A percentile compares a stretch with the other conserved stretches of the same genome.
Evolutionary conservation across 2,888 invertebrate species (phyloP).

Genomic region (Exephanes ischioxanthus): DNA sequence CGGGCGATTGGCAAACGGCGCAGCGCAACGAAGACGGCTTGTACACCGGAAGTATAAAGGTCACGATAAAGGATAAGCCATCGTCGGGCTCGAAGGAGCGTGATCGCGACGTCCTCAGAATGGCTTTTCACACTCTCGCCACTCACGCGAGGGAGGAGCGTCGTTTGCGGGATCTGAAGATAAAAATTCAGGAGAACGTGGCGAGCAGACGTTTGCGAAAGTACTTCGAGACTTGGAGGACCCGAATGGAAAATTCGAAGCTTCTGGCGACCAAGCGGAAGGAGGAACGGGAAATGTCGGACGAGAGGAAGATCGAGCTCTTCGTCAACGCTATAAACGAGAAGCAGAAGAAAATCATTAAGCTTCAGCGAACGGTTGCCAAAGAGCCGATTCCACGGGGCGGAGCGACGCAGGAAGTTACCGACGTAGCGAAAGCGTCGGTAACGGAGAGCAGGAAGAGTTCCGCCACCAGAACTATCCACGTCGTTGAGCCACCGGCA

Average conservation of each 20-base stretch:
- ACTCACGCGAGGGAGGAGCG: slow-evolving; percentile 71
- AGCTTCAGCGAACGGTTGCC: slow-evolving; percentile 9
- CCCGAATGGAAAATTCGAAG: slow-evolving; percentile 60
- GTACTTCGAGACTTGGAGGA: slow-evolving; percentile 77
- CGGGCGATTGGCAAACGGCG: neutral
- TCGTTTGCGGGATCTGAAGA: slow-evolving; percentile 73
- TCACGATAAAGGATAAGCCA: slow-evolving; percentile 80
- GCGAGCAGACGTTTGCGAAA: slow-evolving; percentile 69
- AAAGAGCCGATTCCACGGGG: slow-evolving; percentile 45
- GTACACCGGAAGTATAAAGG: slow-evolving; percentile 74
- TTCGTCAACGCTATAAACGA: slow-evolving; percentile 79
- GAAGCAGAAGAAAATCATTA: slow-evolving; percentile 75
- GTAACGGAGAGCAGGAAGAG: slow-evolving; percentile 35
- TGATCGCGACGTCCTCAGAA: slow-evolving; percentile 67
- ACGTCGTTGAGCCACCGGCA: slow-evolving; percentile 74
- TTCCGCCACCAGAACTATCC: slow-evolving; percentile 38
- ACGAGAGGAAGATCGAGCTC: slow-evolving; percentile 79
- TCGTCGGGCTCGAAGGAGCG: slow-evolving; percentile 65
- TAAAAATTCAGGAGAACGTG: slow-evolving; percentile 71
- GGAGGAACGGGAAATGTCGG: slow-evolving; percentile 71
- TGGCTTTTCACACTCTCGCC: slow-evolving; percentile 71
- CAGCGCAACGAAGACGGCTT: slow-evolving; percentile 25
- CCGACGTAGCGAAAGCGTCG: slow-evolving; percentile 31
- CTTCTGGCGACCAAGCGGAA: slow-evolving; percentile 60
- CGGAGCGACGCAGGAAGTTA: slow-evolving; percentile 43